Conservation (phyloP, 2,888 invertebrate genomes). For the Epinotia brunnichana region DNA sequence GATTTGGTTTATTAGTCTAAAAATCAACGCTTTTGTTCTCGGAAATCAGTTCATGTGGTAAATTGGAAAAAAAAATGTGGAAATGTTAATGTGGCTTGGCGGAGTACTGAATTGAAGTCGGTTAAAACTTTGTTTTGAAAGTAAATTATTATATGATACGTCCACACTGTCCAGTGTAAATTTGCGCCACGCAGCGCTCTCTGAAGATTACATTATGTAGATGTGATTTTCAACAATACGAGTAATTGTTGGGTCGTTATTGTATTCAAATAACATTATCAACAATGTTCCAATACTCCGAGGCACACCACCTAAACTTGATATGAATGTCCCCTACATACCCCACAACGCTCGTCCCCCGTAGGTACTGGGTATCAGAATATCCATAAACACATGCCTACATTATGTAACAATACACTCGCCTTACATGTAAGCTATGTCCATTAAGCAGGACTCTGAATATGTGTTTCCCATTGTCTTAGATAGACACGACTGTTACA, state of each 20-base stretch:
- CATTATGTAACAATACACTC: neutral
- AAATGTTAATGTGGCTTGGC: no score
- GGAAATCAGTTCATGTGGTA: no score
- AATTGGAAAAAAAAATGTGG: no score
- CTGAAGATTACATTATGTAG: no score
- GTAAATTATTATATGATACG: no score
- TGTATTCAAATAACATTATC: neutral
- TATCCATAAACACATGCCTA: neutral
- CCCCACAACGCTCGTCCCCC: neutral
- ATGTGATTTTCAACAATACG: no score
- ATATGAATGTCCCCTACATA: neutral
- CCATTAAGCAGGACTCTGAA: conserved; percentile 13
- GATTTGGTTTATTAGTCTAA: no score
- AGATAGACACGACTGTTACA: neutral
- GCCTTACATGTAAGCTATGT: conserved; percentile 5
- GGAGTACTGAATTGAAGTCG: no score
- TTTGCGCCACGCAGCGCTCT: no score
- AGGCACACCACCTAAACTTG: neutral
- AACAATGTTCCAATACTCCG: neutral
- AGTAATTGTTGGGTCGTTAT: neutral
- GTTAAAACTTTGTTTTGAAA: no score
- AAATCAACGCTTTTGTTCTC: no score
- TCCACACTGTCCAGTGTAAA: no score
- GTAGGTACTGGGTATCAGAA: neutral
- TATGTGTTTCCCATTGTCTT: conserved; percentile 13